Percentiles rank a stretch among this genome's conserved stretches.
phyloP scores from a whole-genome alignment of 2,888 invertebrate species.

The Pandemis cinnamomeana region DNA sequence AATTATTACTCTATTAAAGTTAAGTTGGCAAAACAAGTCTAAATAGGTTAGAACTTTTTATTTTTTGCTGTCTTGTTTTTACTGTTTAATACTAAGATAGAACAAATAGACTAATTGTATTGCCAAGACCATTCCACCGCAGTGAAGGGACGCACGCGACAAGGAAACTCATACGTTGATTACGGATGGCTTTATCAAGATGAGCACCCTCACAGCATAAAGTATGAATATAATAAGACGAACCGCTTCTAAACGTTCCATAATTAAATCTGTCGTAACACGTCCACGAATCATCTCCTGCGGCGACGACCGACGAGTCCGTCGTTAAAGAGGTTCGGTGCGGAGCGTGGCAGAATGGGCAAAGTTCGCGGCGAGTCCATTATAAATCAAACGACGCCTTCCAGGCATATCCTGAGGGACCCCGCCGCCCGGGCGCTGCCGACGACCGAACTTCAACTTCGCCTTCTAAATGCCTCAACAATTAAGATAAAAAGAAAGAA shows the following conservation, averaged over 20 bases:
- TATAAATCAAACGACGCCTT: slow-evolving; percentile 85
- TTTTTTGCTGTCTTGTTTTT: too few species aligned
- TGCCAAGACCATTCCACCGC: too few species aligned
- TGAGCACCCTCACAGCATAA: slow-evolving; percentile 62
- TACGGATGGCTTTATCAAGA: slow-evolving; percentile 21
- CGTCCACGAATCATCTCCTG: slow-evolving; percentile 83
- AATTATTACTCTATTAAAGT: too few species aligned
- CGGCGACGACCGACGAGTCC: slow-evolving; percentile 81
- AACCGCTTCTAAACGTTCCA: slow-evolving; percentile 77
- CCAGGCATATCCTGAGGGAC: slow-evolving; percentile 83
- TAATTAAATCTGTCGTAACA: slow-evolving; percentile 85
- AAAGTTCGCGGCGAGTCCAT: slow-evolving; percentile 84
- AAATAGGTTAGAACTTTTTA: too few species aligned
- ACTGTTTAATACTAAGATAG: too few species aligned
- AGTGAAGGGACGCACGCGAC: not conserved
- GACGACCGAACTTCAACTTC: slow-evolving; percentile 78
- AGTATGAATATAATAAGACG: slow-evolving; percentile 72
- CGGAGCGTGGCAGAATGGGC: slow-evolving; percentile 78
- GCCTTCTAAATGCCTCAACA: slow-evolving; percentile 82
- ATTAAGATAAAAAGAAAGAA: slow-evolving; percentile 85
- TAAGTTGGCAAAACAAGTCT: too few species aligned
- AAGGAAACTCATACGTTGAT: not conserved
- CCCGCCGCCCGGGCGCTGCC: slow-evolving; percentile 67
- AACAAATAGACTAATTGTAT: too few species aligned
- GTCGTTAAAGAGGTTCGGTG: slow-evolving; percentile 81